A percentile compares a stretch with the other conserved stretches of the same genome.
These are phyloP conservation scores for Drosophila simulans DNA, from an alignment of 1,140 invertebrate genomes.

Conservation along the genomic window DNA sequence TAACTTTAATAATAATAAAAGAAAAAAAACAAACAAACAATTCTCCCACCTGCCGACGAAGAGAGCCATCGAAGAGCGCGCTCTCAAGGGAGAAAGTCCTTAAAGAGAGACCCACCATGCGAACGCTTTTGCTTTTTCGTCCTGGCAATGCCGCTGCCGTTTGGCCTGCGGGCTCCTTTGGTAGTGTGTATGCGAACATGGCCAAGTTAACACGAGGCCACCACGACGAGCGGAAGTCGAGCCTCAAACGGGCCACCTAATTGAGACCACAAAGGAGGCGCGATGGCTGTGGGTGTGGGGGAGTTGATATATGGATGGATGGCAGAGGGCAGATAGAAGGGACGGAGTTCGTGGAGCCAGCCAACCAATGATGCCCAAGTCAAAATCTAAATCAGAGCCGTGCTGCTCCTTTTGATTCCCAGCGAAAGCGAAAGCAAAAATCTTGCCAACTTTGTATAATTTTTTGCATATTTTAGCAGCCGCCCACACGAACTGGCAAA, in stretches of 20 bases:
- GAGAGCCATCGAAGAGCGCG: conserved; percentile 26
- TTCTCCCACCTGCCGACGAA: conserved; percentile 46
- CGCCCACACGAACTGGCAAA: conserved; percentile 13
- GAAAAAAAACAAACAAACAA: conserved; percentile 49
- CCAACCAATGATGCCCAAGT: conserved; percentile 27
- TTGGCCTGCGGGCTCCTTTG: conserved; percentile 31
- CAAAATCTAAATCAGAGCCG: conserved; percentile 46
- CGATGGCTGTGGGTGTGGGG: conserved; percentile 6
- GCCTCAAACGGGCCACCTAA: conserved; percentile 52
- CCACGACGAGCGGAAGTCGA: conserved; percentile 38
- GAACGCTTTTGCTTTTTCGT: not conserved
- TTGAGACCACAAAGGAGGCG: conserved; percentile 66
- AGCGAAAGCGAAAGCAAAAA: conserved; percentile 48
- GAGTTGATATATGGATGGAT: conserved; percentile 17
- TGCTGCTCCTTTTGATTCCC: conserved; percentile 37
- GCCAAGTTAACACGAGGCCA: conserved; percentile 47
- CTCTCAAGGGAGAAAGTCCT: conserved; percentile 17
- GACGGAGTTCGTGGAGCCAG: not conserved
- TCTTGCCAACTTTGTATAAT: conserved; percentile 51
- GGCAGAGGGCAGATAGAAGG: conserved; percentile 7
- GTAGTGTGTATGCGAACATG: conserved; percentile 56
- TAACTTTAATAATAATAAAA: conserved; percentile 83
- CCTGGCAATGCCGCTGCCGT: conserved; percentile 42
- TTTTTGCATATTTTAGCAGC: conserved; percentile 47
- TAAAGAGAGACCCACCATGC: conserved; percentile 5